Base-by-base conservation (phyloP, 2,888 invertebrate genomes). In the Choristoneura rosaceana region DNA sequence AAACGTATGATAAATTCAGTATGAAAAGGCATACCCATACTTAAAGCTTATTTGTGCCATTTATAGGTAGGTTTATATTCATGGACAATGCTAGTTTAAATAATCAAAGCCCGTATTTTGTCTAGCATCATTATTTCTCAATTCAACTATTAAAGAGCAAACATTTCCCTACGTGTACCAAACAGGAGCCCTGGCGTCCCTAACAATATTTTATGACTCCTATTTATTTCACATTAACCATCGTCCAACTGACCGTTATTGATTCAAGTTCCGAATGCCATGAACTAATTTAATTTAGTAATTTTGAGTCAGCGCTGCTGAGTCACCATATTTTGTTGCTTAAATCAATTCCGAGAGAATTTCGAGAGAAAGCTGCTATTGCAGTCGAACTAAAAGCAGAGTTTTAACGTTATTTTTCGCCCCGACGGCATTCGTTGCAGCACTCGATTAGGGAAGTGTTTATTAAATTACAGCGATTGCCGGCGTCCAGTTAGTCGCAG, bases 381-480 rank as follows among this genome's bases (percentile, higher is more conserved):
- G 64, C 69, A 74, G 71, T 77, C 73, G 74, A 76, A 76, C 17
- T 79, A 76, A 78, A 80, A 82, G 82, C 79, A 75, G 78, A 80
- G 81, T 84, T 84, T 83, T 81, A 85, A 84, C 81, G 82, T 80
- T 84, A 83, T 86, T 89, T 87, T 88, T 86, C 82, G 81, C 81
- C 78, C 76, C 81, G 84, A 80, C 82, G 80, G 81, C 84, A 84
- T 86, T 84, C 73, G 62, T 69, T 82, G 82, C 85, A 87, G 88
- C 85, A 90, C 87, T 91, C 89, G 90, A 91, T 91, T 91, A 90
- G 85, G 83, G 85, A 88, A 89, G 89, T 90, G 90, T 91, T 92
- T 87, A 92, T 92, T 89, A 85, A 90, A 89, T 93, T 90, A 92
- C 87, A 64, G 74, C 84, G 90, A 91, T 91, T 92, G 90, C 90